Evolutionary conservation across 2,113 vertebrate genomes (phyloP), one percentile per base, ranked within the genome.

Genomic region (Holacanthus passer): DNA sequence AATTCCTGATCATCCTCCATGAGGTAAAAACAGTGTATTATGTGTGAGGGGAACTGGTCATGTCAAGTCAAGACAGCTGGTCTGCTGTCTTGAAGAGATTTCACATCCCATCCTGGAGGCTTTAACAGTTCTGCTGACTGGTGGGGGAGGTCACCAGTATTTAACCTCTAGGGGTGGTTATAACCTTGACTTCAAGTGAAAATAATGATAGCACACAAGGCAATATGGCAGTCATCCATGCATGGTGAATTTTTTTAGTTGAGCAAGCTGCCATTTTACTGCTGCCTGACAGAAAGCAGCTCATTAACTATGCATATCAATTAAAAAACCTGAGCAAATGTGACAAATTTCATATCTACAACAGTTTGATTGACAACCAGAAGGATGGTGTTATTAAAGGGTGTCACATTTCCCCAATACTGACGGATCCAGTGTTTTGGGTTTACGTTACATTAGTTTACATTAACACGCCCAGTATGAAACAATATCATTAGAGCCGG

Each of bases 231-330:
- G n/a, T 47, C 81, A 86, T 80, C 60, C 81, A 89, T 75, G 82
- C 87, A 56, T 87, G 66, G 43, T 45, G 77, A 68, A 4, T 58
- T 31, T 73, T 76, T 75, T 87, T 81, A 81, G 72, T 77, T 85
- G 76, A 77, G 84, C 86, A 89, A 87, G 81, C 87, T 89, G 89
- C 48, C 75, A 75, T 78, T 75, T 75, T 41, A 65, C 48, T 79
- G 73, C 75, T 62, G 68, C 71, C 59, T 88, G 78, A 80, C 76
- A 82, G 66, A 83, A 83, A 86, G 75, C 69, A 73, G 84, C 84
- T 85, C 85, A 88, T 89, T 88, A 88, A 87, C 81, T 77, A 79
- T 87, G 84, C 88, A 85, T 77, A 77, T 88, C 87, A 89, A 91
- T 88, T 83, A 85, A 81, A 78, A 84, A 71, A 71, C 47, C 59